Evolutionary conservation across 1,140 invertebrate species (phyloP).

Genomic region (Drosophila tsacasi): DNA sequence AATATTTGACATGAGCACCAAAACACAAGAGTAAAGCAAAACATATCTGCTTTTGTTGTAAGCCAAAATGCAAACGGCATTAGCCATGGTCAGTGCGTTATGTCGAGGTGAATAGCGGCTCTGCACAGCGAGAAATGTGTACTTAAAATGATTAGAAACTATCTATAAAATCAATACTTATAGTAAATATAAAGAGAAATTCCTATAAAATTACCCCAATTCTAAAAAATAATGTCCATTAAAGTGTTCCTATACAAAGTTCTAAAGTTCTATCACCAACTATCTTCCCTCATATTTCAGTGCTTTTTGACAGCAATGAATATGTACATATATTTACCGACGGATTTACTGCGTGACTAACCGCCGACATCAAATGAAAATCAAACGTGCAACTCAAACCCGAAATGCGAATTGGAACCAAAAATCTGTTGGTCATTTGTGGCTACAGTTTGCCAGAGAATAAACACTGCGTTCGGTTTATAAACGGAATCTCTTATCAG

Average conservation of each 20-base stretch:
- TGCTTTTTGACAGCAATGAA: neutral
- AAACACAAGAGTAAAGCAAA: conserved; percentile 34
- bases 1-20: conserved; percentile 68
- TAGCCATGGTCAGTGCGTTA: conserved; percentile 72
- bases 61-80: conserved; percentile 75
- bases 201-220: neutral
- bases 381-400: conserved; percentile 31
- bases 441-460: neutral
- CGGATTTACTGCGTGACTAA: conserved; percentile 31
- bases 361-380: conserved; percentile 23
- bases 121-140: conserved; percentile 17
- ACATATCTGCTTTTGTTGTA: conserved; percentile 48
- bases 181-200: neutral
- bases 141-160: neutral
- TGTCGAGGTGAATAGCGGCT: conserved; percentile 19
- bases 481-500: conserved; percentile 30
- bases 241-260: no score
- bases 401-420: conserved; percentile 4
- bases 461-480: conserved; percentile 2
- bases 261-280: no score
- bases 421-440: conserved; percentile 46
- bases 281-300: neutral
- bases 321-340: conserved; percentile 6
- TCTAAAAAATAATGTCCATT: no score
- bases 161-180: no score